Evolutionary conservation across 1,140 invertebrate species (phyloP), one percentile per base, ranked within the genome.

Genomic region (Anastatus disparis): DNA sequence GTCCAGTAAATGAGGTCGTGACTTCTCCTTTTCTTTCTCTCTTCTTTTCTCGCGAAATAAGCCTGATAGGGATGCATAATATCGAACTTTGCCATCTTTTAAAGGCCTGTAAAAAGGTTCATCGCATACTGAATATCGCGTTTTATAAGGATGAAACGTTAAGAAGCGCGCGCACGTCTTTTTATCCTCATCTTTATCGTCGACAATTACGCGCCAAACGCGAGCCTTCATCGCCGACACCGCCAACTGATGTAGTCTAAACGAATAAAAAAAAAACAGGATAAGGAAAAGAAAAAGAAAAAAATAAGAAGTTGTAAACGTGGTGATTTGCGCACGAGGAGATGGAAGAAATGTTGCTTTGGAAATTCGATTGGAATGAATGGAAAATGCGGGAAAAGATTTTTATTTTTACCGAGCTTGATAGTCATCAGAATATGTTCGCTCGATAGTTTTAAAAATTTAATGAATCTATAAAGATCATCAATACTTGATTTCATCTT

Each of bases 171-270:
- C 44, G 40, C 65, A 55, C 65, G 26, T 48, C 65, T 69, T n/a
- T n/a, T 69, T 69, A 61, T 69, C 67, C 58, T 58, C 74, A 79
- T 78, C 77, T 79, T 79, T 79, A 79, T 79, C 76, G 73, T 63
- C 73, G 75, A 75, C 77, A 79, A 79, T 79, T 78, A 79, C 77
- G 71, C 52, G 62, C 59, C n/a, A n/a, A n/a, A n/a, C n/a, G 17
- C 31, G 31, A 17, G 35, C 42, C 20, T 48, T 35, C 52, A 58
- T 59, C 29, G n/a, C n/a, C n/a, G n/a, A n/a, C n/a, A n/a, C n/a
- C n/a, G n/a, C n/a, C n/a, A n/a, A n/a, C n/a, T 4, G 46, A 24
- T 6, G 46, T n/a, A 20, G 46, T 24, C 46, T 13, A 44, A 8
- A 58, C 64, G 74, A 71, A 75, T 75, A 75, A 35, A 35, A 10